Evolutionary conservation across 1,140 invertebrate genomes (phyloP).

Genomic region (Armadillidium nasatum): DNA sequence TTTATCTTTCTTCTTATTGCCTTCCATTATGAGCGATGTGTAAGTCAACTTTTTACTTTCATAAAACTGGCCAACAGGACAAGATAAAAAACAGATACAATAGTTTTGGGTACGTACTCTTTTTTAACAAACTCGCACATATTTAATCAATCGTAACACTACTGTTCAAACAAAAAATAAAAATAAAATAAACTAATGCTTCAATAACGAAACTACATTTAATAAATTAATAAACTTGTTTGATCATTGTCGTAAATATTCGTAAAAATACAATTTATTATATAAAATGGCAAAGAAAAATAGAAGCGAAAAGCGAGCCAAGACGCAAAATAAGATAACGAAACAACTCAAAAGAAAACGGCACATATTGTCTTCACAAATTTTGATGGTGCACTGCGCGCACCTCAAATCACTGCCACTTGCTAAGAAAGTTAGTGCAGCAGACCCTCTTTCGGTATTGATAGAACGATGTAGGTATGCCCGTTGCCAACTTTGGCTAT

Average conservation of each 20-base stretch:
- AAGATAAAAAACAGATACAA: neutral
- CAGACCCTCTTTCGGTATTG: neutral
- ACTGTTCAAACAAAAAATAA: neutral
- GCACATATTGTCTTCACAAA: neutral
- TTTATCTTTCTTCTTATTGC: neutral
- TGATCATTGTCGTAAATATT: neutral
- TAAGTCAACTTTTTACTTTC: constrained; percentile 9
- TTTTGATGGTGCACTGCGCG: neutral
- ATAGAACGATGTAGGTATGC: neutral
- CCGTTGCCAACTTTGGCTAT: neutral
- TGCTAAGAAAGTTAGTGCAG: neutral
- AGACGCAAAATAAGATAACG: neutral
- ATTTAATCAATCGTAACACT: neutral
- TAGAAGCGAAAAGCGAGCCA: neutral
- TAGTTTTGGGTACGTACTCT: too few species aligned
- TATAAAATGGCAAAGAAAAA: neutral
- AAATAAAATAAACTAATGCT: neutral
- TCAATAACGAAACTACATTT: neutral
- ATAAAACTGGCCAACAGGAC: neutral
- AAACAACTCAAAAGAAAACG: neutral
- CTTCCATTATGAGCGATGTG: neutral
- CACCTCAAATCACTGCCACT: neutral
- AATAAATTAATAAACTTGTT: neutral
- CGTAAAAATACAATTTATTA: neutral
- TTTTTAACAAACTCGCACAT: neutral